These are phyloP conservation scores for Mayetiola destructor DNA, from an alignment of 2,888 invertebrate genomes.

Conservation along the genomic window DNA sequence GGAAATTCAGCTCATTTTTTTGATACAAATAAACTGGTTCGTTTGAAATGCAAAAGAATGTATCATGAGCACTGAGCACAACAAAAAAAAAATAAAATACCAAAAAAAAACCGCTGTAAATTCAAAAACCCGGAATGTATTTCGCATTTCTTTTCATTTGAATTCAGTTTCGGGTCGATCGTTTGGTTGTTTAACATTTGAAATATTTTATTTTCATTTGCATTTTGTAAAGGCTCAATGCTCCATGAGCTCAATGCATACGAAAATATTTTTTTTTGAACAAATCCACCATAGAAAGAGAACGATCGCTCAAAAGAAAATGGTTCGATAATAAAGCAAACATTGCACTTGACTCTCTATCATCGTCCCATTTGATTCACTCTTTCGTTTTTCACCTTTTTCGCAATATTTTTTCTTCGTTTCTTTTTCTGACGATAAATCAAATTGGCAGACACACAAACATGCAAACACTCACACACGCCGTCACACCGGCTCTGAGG, in stretches of 20 bases:
- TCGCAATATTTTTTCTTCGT: no score
- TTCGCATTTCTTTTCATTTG: neutral
- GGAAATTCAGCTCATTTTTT: no score
- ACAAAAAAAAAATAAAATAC: no score
- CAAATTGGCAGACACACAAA: neutral
- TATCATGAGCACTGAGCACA: no score
- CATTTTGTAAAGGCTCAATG: neutral
- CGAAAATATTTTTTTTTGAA: no score
- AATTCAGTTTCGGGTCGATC: neutral
- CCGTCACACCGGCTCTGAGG: neutral
- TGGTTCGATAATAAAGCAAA: slow-evolving; percentile 3
- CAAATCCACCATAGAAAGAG: slow-evolving; percentile 9
- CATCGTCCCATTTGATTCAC: slow-evolving; percentile 3
- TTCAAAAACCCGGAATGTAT: no score
- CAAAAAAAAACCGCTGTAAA: no score
- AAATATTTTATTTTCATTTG: no score
- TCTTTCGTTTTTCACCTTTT: no score
- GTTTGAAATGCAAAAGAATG: no score
- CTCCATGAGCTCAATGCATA: no score
- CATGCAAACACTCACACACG: neutral
- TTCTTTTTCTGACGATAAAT: slow-evolving; percentile 6
- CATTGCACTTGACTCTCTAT: slow-evolving; percentile 11
- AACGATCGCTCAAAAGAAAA: neutral
- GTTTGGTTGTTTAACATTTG: neutral
- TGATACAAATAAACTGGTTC: no score